Evolutionary conservation across 2,113 vertebrate species (phyloP).

Genomic region (Xyliphius kryptos): DNA sequence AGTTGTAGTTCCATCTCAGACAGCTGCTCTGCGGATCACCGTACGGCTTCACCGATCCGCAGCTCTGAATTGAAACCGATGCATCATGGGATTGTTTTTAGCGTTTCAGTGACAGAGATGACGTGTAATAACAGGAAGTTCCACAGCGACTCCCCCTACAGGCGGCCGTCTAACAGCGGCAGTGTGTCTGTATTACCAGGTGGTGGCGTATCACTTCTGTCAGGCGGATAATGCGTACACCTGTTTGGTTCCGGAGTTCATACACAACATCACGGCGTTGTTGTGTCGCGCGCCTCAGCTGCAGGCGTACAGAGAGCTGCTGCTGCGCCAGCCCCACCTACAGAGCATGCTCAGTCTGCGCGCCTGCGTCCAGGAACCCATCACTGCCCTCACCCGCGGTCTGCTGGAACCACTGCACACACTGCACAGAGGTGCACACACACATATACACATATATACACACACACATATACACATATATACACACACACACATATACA

Average conservation of each 20-base stretch:
- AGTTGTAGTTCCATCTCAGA: too few species aligned
- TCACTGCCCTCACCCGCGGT: slow-evolving; percentile 42
- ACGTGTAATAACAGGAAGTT: too few species aligned
- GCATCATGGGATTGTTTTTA: too few species aligned
- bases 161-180: too few species aligned
- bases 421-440: slow-evolving; percentile 70
- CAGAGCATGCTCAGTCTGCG: slow-evolving; percentile 68
- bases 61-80: too few species aligned
- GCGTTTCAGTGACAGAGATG: too few species aligned
- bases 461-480: too few species aligned
- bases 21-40: too few species aligned
- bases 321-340: slow-evolving; percentile 77
- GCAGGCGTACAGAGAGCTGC: slow-evolving; percentile 72
- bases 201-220: slow-evolving; percentile 77
- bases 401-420: slow-evolving; percentile 77
- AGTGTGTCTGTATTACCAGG: slow-evolving; percentile 11
- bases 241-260: slow-evolving; percentile 61
- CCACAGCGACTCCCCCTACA: too few species aligned
- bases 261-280: slow-evolving; percentile 80
- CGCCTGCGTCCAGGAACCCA: slow-evolving; percentile 44
- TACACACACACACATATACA: too few species aligned
- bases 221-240: slow-evolving; percentile 80
- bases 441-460: too few species aligned
- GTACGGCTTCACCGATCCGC: too few species aligned
- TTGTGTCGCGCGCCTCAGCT: slow-evolving; percentile 79